These are phyloP conservation scores for Drosophila siamana DNA, from an alignment of 2,888 invertebrate genomes.

Conservation along the genomic window DNA sequence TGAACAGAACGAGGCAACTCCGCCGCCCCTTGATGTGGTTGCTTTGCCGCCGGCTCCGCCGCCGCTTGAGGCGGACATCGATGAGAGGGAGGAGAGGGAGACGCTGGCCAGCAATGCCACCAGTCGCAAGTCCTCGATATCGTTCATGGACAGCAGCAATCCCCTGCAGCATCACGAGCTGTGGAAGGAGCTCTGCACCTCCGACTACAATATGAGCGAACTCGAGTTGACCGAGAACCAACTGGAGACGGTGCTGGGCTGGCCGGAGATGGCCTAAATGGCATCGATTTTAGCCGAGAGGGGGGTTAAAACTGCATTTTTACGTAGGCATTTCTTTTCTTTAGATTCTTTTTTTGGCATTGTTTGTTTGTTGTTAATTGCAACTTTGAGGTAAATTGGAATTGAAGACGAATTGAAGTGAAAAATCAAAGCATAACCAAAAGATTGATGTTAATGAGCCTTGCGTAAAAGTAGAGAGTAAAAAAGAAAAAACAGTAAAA, in stretches of 20 bases:
- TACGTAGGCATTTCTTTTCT: conserved; percentile 40
- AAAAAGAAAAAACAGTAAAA: too few species aligned
- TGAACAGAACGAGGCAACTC: conserved; percentile 11
- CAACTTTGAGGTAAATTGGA: background rate
- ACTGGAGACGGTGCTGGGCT: conserved; percentile 80
- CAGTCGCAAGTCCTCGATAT: conserved; percentile 74
- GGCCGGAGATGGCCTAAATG: conserved; percentile 68
- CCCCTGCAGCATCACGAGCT: conserved; percentile 78
- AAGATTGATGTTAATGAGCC: conserved; percentile 64
- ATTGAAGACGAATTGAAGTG: conserved; percentile 9
- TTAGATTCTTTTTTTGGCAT: conserved; percentile 19
- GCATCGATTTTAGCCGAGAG: background rate
- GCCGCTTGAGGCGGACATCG: conserved; percentile 22
- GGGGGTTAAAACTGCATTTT: conserved; percentile 30
- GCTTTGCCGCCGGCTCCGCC: conserved; percentile 37
- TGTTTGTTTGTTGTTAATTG: conserved; percentile 42
- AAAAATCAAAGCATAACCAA: conserved; percentile 48
- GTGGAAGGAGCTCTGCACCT: conserved; percentile 83
- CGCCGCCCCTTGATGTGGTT: conserved; percentile 3
- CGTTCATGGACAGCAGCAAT: conserved; percentile 81
- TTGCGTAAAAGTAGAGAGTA: conserved; percentile 42
- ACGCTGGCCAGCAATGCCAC: conserved; percentile 34
- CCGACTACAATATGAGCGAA: conserved; percentile 82
- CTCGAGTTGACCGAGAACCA: conserved; percentile 72
- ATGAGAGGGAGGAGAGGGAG: conserved; percentile 9